Evolutionary conservation across 2,113 vertebrate genomes (phyloP), one percentile per base, ranked within the genome.

Genomic region (Callionymus lyra): DNA sequence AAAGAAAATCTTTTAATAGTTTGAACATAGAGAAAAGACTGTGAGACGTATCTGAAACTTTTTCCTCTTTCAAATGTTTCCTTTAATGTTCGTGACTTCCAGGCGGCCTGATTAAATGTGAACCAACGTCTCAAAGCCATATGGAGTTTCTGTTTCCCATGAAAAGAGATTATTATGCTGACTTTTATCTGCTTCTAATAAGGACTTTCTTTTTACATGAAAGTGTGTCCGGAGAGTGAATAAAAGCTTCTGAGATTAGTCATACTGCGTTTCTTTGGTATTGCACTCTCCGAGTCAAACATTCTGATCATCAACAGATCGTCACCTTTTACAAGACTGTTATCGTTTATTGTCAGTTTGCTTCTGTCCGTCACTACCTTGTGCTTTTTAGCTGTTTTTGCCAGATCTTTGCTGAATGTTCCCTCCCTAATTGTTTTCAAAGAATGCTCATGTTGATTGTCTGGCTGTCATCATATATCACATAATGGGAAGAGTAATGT

Each of bases 391-490:
- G n/a, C n/a, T n/a, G 21, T 27, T 27, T 27, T 27, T 27, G 21
- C 21, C 21, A 27, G 21, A 27, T 27, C 21, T n/a, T n/a, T 8
- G 21, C 21, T 5, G 8, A 27, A 27, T 8, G 21, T 27, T 60
- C 56, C 18, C 54, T 46, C 68, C 75, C 69, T 80, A 79, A 80
- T 80, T 72, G 75, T 80, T 80, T 80, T 77, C 44, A 59, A 80
- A 72, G 69, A 79, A 82, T 79, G 75, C 56, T 64, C 42, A 34
- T 34, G 68, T 36, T 63, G 63, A 67, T 72, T 68, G 65, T 79
- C 63, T 76, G 61, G 52, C 65, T 75, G 77, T 80, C 75, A 53
- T 59, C 65, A 65, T 62, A 61, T 60, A 74, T 76, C 61, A 63
- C 42, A 47, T 54, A 45, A 72, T 67, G 18, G 42, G 51, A 63